Conservation (phyloP, 2,797 vertebrate genomes). For the Dicrostonyx torquatus region DNA sequence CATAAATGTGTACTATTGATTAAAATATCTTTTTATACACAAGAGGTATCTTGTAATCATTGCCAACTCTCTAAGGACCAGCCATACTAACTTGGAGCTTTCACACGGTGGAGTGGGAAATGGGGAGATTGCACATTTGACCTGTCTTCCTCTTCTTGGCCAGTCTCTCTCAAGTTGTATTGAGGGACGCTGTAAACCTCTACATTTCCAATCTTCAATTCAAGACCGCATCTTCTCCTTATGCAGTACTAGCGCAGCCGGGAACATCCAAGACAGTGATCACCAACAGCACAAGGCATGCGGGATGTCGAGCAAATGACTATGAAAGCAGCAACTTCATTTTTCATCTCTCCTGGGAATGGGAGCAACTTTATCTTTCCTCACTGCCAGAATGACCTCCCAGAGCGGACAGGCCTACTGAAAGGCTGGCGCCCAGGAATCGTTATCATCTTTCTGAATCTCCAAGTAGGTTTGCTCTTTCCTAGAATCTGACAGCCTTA, state of each 20-base stretch:
- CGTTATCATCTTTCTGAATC: neutral
- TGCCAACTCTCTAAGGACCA: neutral
- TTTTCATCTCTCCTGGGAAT: neutral
- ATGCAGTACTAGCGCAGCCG: neutral
- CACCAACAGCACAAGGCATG: neutral
- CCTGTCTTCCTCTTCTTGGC: neutral
- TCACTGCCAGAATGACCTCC: neutral
- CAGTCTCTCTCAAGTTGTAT: neutral
- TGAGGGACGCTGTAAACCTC: neutral
- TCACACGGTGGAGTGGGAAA: neutral
- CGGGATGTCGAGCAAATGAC: neutral
- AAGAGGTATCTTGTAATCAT: neutral
- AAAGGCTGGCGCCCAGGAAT: neutral
- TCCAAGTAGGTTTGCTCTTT: neutral
- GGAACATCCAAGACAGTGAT: neutral
- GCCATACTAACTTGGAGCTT: neutral
- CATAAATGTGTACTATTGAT: constrained; percentile 19
- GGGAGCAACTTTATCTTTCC: neutral
- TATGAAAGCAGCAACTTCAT: neutral
- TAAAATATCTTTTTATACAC: neutral
- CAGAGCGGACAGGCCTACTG: neutral
- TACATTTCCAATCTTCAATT: neutral
- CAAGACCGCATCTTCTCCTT: neutral
- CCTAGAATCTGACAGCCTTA: neutral
- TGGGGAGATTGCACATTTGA: neutral